Base-by-base conservation (phyloP, 2,888 invertebrate species). In the Coremacera marginata region DNA sequence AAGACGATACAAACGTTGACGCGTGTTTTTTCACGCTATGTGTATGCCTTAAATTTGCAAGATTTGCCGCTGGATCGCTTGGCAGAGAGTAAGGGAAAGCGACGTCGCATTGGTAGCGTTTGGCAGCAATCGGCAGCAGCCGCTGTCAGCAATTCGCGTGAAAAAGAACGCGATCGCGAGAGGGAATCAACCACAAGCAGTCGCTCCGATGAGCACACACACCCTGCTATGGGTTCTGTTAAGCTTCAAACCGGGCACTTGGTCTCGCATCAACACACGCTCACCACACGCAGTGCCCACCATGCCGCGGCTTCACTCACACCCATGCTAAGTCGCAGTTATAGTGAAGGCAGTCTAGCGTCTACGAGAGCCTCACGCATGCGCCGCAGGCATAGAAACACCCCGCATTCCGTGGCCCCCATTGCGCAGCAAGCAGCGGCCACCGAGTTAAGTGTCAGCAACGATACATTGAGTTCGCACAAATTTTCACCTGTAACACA, bases 1-100 rank as follows among this genome's bases (percentile, higher is more conserved):
- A 97, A 97, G 94, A 97, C 97, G n/a, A 94, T 99, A 93, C 98
- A 98, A 87, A 98, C 98, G 0, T 89, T 99, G 82, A 99, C 98
- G 0, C 92, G 98, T 80, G 98, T 99, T 52, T 91, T 99, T 77
- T 98, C 98, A 0, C 93, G 97, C 22, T 97, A 98, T 88, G 97
- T 99, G 27, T 99, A 98, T 88, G 95, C 95, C 82, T 91, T 99
- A 81, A 98, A 99, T 90, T 90, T 99, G 81, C 94, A 94, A 70
- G 97, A 98, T 90, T 90, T 96, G 72, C 96, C 95, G 3, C 87
- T 96, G 79, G 95, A 95, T 84, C 91, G 95, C 51, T 90, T 96
- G 67, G 94, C 93, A 63, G 95, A 95, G 84, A 94, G 94, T 84
- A 95, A 95, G 84, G 92, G 93, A 31, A 95, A 95, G 87, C 92